Evolutionary conservation across 2,888 invertebrate species (phyloP), one percentile per base, ranked within the genome.

Genomic region (Hydraecia micacea): DNA sequence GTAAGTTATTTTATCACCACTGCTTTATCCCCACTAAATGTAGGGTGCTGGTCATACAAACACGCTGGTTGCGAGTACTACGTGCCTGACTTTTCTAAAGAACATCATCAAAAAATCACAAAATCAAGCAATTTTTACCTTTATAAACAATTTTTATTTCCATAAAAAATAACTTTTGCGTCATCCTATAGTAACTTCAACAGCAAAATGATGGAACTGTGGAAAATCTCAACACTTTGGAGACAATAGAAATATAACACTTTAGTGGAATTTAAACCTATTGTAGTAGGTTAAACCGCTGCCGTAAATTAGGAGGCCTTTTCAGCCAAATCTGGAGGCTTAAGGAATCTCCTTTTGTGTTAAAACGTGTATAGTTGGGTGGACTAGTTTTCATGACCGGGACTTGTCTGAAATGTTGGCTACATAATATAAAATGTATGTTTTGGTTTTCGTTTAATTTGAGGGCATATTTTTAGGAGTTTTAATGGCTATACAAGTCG

Each of bases 221-320:
- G 49, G 46, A 83, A 84, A 81, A 70, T 73, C 66, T 55, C 58
- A 65, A 21, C 62, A 46, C 58, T 75, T 63, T 3, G 2, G 9
- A 63, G 36, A 83, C 81, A 83, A 83, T 85, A 58, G 75, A 2
- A 69, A 52, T 39, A 15, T 46, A 70, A 67, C 66, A 75, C 62
- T 81, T 68, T 73, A 81, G 42, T 39, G 71, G 73, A 74, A 77
- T 84, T 85, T 77, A 62, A 77, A 72, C 28, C 85, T 68, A 74
- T 84, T 84, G 77, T 84, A 70, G 36, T 36, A 7, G 63, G 66
- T 66, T 63, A 42, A 65, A 75, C 86, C 42, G 7, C n/a, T 28
- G 55, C 36, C 78, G 65, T 85, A 86, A 86, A 85, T 85, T 83
- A 83, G 86, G 28, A 58, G 25, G 60, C 70, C 84, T 83, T 75